Conservation (phyloP, 2,113 vertebrate genomes). For the Semnornis frantzii region DNA sequence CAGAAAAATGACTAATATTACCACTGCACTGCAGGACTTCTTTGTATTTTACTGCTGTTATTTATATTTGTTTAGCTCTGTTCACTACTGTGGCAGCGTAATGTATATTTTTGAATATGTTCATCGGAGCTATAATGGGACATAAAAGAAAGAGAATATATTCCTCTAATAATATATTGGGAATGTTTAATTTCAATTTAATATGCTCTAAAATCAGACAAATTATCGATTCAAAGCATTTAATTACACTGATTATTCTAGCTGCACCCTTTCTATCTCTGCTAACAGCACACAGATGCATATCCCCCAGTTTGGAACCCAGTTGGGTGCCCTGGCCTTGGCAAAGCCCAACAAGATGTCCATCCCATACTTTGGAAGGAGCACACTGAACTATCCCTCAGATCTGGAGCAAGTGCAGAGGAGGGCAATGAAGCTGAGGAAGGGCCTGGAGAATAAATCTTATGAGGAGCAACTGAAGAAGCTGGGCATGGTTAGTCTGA, state of each 20-base stretch:
- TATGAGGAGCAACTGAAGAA: no score
- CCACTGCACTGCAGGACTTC: not conserved
- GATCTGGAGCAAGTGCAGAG: not conserved
- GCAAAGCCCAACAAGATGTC: not conserved
- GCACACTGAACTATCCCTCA: not conserved
- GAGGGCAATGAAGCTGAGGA: no score
- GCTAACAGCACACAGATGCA: not conserved
- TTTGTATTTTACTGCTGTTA: slow-evolving; percentile 23
- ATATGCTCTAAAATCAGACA: slow-evolving; percentile 32
- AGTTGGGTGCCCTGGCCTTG: not conserved
- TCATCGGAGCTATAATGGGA: slow-evolving; percentile 41
- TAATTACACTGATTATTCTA: slow-evolving; percentile 19
- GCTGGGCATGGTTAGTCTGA: no score
- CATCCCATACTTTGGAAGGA: not conserved
- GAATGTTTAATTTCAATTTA: slow-evolving; percentile 48
- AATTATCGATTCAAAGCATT: slow-evolving; percentile 35
- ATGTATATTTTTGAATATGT: slow-evolving; percentile 46
- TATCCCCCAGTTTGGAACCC: not conserved
- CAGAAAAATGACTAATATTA: slow-evolving; percentile 22
- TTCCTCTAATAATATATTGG: slow-evolving; percentile 16
- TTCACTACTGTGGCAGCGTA: slow-evolving; percentile 28
- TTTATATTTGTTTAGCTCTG: slow-evolving; percentile 25
- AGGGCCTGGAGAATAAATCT: no score
- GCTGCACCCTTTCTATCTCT: not conserved
- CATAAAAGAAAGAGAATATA: slow-evolving; percentile 42